These are phyloP conservation scores for Anthophora plumipes DNA, from an alignment of 2,888 invertebrate species.

Conservation along the genomic window DNA sequence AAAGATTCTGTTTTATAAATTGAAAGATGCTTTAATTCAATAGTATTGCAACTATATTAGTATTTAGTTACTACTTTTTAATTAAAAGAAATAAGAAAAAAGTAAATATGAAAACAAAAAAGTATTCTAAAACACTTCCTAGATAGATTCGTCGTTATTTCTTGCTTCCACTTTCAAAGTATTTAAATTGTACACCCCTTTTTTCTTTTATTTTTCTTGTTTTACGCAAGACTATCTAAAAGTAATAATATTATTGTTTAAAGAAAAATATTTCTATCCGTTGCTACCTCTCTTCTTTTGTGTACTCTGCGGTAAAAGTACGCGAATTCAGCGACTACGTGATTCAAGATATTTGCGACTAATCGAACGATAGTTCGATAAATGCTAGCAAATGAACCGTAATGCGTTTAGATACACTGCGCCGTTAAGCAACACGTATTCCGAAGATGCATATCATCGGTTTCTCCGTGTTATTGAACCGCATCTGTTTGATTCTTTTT, in stretches of 20 bases:
- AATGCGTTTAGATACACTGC: slow-evolving; percentile 53
- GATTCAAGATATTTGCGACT: slow-evolving; percentile 55
- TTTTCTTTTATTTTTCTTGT: too few relatives aligned
- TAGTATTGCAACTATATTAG: too few relatives aligned
- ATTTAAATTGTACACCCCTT: too few relatives aligned
- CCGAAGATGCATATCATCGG: slow-evolving; percentile 24
- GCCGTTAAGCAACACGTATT: slow-evolving; percentile 41
- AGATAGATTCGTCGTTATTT: too few relatives aligned
- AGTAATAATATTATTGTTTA: too few relatives aligned
- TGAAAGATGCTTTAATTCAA: neutral
- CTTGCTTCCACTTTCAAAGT: too few relatives aligned
- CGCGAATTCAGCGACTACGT: slow-evolving; percentile 53
- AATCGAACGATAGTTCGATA: slow-evolving; percentile 47
- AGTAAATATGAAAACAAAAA: too few relatives aligned
- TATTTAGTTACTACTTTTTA: too few relatives aligned
- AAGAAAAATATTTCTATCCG: neutral
- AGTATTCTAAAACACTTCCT: too few relatives aligned
- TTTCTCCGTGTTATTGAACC: slow-evolving; percentile 10
- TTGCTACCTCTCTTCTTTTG: slow-evolving; percentile 72
- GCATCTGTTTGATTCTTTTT: slow-evolving; percentile 13
- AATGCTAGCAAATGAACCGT: slow-evolving; percentile 42
- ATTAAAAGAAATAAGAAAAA: too few relatives aligned
- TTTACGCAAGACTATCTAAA: too few relatives aligned
- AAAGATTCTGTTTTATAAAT: neutral
- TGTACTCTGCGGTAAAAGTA: slow-evolving; percentile 67